Conservation (phyloP, 2,888 invertebrate genomes). For the Harpalus rubripes region DNA sequence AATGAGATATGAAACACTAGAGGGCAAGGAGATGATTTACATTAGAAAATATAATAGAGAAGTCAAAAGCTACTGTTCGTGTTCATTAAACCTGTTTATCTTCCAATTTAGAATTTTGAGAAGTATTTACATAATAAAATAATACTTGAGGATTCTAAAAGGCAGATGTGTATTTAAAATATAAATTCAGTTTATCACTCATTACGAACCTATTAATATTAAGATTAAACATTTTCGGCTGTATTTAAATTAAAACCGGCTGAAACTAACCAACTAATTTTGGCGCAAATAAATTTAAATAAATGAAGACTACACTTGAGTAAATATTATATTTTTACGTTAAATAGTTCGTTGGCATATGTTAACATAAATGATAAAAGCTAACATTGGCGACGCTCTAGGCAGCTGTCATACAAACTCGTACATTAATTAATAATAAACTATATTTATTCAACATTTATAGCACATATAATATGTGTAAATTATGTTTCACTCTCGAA, state of each 20-base stretch:
- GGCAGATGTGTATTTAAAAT: slow-evolving; percentile 9
- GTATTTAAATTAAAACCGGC: slow-evolving; percentile 7
- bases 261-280: slow-evolving; percentile 7
- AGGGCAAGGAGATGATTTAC: not conserved
- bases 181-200: not conserved
- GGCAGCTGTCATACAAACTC: no score
- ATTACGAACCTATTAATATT: slow-evolving; percentile 9
- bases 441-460: no score
- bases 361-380: not conserved
- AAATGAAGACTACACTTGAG: not conserved
- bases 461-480: no score
- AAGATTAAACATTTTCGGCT: not conserved
- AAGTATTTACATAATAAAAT: slow-evolving; percentile 31
- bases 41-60: not conserved
- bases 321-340: slow-evolving; percentile 1
- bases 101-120: not conserved
- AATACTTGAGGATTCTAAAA: not conserved
- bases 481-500: no score
- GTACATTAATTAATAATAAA: no score
- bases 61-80: not conserved
- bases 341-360: not conserved
- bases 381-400: no score
- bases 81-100: not conserved
- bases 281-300: not conserved
- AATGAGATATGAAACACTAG: not conserved